phyloP scores from a whole-genome alignment of 2,888 invertebrate genomes.

The Macaria notata region DNA sequence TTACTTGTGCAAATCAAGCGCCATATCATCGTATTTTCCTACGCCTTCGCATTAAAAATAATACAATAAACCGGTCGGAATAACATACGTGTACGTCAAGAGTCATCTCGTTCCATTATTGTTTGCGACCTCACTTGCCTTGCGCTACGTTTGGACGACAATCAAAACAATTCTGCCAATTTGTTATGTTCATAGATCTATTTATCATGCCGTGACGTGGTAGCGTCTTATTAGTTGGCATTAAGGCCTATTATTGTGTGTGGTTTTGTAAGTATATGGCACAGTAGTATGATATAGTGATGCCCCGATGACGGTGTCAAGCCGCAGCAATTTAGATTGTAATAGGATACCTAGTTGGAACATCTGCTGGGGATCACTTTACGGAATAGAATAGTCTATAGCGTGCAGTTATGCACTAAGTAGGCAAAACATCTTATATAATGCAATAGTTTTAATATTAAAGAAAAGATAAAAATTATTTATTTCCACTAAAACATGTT shows the following conservation, averaged over 20 bases:
- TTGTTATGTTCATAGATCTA: conserved; percentile 1
- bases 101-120: conserved; percentile 21
- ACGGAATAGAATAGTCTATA: conserved; percentile 1
- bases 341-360: conserved; percentile 31
- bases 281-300: not conserved
- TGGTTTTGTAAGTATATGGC: too few species aligned
- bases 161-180: conserved; percentile 29
- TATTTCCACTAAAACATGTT: too few species aligned
- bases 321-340: conserved; percentile 30
- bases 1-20: not conserved
- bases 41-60: conserved; percentile 3
- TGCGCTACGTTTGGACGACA: conserved; percentile 27
- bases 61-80: conserved; percentile 15
- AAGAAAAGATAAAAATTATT: too few species aligned
- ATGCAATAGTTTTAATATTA: too few species aligned
- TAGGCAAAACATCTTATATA: not conserved
- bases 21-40: conserved; percentile 23
- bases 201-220: not conserved
- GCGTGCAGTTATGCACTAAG: not conserved
- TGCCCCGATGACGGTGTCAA: conserved; percentile 16
- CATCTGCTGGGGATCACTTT: conserved; percentile 29
- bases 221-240: not conserved
- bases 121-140: conserved; percentile 18
- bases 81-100: conserved; percentile 18
- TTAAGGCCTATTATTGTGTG: not conserved